Conservation (phyloP, 2,113 vertebrate genomes). For the Sula dactylatra region DNA sequence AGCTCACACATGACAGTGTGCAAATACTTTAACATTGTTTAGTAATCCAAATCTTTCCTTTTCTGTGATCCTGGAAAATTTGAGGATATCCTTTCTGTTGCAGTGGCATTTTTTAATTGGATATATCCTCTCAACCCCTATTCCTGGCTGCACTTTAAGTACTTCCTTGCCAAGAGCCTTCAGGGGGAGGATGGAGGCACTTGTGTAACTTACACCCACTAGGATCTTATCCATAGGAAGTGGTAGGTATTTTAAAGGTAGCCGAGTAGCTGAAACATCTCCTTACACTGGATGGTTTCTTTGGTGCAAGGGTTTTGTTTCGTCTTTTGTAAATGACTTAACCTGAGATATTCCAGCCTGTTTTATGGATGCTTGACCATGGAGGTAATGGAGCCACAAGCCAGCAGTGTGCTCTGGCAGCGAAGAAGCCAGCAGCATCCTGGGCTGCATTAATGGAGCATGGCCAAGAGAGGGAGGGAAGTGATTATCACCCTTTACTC, state of each 20-base stretch:
- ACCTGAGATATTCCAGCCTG: neutral
- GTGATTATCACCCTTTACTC: neutral
- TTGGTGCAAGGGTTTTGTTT: neutral
- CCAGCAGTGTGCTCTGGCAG: neutral
- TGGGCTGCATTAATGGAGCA: neutral
- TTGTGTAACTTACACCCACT: neutral
- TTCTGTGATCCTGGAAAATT: neutral
- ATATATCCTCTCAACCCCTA: neutral
- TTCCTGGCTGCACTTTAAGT: neutral
- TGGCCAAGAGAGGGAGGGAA: neutral
- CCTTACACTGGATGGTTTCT: neutral
- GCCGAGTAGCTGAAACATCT: neutral
- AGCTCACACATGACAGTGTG: neutral
- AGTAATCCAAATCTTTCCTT: neutral
- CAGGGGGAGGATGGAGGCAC: neutral
- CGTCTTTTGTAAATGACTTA: neutral
- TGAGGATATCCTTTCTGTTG: slow-evolving; percentile 30
- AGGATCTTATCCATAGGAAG: neutral
- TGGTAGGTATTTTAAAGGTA: neutral
- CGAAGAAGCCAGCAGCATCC: neutral
- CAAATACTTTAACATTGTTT: neutral
- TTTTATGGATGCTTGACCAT: neutral
- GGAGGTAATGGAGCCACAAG: neutral
- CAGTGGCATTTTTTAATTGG: neutral
- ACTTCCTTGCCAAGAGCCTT: slow-evolving; percentile 13